Conservation (phyloP, 2,888 invertebrate species). For the Noctua pronuba region DNA sequence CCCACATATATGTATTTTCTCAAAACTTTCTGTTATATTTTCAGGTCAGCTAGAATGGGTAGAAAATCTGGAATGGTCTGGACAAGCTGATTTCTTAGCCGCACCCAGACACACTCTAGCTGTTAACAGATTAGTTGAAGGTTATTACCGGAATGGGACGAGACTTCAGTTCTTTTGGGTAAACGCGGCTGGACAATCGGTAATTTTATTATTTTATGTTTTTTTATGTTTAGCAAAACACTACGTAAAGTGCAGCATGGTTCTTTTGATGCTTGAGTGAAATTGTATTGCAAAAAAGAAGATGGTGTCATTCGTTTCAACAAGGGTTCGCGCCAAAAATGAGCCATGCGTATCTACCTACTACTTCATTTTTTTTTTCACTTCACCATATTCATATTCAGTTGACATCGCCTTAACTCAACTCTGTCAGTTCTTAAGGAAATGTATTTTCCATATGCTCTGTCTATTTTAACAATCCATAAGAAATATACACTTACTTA, state of each 20-base stretch:
- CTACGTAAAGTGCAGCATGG: not conserved
- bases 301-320: not conserved
- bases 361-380: not conserved
- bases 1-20: not conserved
- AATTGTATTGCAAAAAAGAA: not conserved
- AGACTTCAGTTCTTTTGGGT: slow-evolving; percentile 94
- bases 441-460: not conserved
- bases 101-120: slow-evolving; percentile 89
- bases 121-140: slow-evolving; percentile 91
- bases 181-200: slow-evolving; percentile 94
- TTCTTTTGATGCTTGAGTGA: not conserved
- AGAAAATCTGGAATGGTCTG: slow-evolving; percentile 92
- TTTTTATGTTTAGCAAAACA: not conserved
- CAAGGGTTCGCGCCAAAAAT: not conserved
- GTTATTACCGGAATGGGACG: slow-evolving; percentile 92
- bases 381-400: too few species aligned
- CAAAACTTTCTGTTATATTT: slow-evolving; percentile 13
- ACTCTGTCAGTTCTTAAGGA: not conserved
- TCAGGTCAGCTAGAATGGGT: slow-evolving; percentile 94
- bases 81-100: slow-evolving; percentile 89
- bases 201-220: slow-evolving; percentile 73
- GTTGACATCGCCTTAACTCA: not conserved
- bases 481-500: not conserved
- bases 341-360: not conserved
- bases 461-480: not conserved